These are phyloP conservation scores for Echinarachnius parma DNA, from an alignment of 53 echinoderm and acorn worm species.

Conservation along the genomic window DNA sequence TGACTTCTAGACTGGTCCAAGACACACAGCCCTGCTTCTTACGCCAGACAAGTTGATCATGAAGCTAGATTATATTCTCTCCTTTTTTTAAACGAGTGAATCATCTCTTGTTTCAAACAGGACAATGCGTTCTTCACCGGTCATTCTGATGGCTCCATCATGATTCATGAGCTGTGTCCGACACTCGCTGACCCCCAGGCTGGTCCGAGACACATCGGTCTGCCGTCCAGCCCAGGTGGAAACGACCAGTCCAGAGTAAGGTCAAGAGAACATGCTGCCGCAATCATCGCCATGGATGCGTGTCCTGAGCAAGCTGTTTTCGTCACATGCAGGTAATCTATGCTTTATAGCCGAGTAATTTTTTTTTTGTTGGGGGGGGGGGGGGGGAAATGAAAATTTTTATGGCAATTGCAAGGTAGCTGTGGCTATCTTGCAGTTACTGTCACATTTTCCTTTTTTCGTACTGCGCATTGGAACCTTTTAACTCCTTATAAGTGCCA, in stretches of 20 bases:
- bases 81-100: conserved; percentile 53
- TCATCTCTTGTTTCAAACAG: too few species aligned
- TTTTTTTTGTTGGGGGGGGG: too few species aligned
- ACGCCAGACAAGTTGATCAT: background rate
- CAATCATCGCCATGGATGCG: conserved; percentile 75
- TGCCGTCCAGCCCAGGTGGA: conserved; percentile 5
- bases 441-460: too few species aligned
- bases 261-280: conserved; percentile 60
- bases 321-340: conserved; percentile 89
- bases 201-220: conserved; percentile 34
- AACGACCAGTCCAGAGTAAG: conserved; percentile 22
- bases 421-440: too few species aligned
- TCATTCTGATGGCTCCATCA: conserved; percentile 69
- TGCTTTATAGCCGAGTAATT: too few species aligned
- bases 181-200: conserved; percentile 20
- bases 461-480: too few species aligned
- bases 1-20: conserved; percentile 20
- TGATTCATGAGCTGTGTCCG: conserved; percentile 48
- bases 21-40: conserved; percentile 34
- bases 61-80: too few species aligned
- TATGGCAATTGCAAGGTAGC: too few species aligned
- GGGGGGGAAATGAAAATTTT: too few species aligned
- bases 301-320: conserved; percentile 63
- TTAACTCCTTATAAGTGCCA: too few species aligned
- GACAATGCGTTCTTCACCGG: conserved; percentile 69